Percentiles rank a stretch among this genome's conserved stretches.
These are phyloP conservation scores for Salvator merianae DNA, from an alignment of 2,113 vertebrate species.

Conservation along the genomic window DNA sequence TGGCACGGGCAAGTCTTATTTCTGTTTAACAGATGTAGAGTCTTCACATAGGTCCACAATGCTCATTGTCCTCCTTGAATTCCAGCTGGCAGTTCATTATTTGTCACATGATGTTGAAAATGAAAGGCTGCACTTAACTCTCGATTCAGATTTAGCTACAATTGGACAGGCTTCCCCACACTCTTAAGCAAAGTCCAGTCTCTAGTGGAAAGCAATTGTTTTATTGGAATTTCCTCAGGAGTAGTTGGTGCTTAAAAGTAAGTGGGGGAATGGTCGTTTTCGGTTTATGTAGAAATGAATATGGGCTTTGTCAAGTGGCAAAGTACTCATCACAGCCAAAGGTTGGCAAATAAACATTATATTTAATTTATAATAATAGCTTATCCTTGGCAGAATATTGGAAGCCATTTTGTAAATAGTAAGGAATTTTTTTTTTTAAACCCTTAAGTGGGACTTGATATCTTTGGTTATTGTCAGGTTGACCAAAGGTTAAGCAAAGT, in stretches of 20 bases:
- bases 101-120: conserved; percentile 15
- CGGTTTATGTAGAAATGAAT: conserved; percentile 38
- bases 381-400: background rate
- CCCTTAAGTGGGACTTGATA: background rate
- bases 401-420: background rate
- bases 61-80: conserved; percentile 15
- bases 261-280: conserved; percentile 28
- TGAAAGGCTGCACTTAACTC: conserved; percentile 22
- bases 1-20: conserved; percentile 1
- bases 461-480: background rate
- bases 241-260: conserved; percentile 35
- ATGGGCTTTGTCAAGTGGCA: conserved; percentile 2
- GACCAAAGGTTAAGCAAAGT: background rate
- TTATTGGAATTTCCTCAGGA: conserved; percentile 38
- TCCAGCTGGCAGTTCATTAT: background rate
- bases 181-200: background rate
- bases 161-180: conserved; percentile 16
- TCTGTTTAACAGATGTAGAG: conserved; percentile 3
- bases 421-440: background rate
- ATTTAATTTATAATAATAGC: conserved; percentile 15
- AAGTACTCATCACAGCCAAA: background rate
- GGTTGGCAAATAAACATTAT: background rate
- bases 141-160: conserved; percentile 2
- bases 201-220: conserved; percentile 25
- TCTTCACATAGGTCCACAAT: conserved; percentile 31